These are phyloP conservation scores for Tinea semifulvella DNA, from an alignment of 2,888 invertebrate genomes.

Conservation along the genomic window DNA sequence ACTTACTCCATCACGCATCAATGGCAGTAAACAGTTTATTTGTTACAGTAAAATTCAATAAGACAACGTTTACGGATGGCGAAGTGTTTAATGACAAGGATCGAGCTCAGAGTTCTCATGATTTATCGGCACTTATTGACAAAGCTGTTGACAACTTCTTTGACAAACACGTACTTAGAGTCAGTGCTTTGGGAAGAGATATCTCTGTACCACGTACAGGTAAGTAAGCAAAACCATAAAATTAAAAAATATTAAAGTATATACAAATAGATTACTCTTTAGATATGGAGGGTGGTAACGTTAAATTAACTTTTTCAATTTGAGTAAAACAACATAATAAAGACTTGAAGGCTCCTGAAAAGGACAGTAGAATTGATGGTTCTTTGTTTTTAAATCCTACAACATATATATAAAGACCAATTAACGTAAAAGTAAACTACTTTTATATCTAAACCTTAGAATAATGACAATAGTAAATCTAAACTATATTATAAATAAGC, in stretches of 20 bases:
- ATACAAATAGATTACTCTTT: no score
- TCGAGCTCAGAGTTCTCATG: conserved; percentile 28
- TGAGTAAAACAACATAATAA: no score
- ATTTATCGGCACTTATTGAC: conserved; percentile 53
- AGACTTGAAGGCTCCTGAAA: no score
- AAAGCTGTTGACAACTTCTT: conserved; percentile 65
- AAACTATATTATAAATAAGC: neutral
- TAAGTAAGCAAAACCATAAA: no score
- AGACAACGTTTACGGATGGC: conserved; percentile 17
- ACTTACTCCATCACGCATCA: neutral
- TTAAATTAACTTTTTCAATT: no score
- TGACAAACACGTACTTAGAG: conserved; percentile 58
- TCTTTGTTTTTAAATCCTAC: no score
- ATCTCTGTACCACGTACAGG: conserved; percentile 40
- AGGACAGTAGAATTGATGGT: no score
- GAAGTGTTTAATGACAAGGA: conserved; percentile 21
- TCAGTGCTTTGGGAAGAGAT: conserved; percentile 43
- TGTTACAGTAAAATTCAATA: conserved; percentile 38
- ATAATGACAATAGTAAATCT: neutral
- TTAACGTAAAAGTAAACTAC: no score
- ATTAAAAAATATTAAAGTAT: no score
- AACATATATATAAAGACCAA: no score
- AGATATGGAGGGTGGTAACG: no score
- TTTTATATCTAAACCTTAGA: neutral
- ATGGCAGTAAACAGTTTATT: neutral